These are phyloP conservation scores for Eilema sororculum DNA, from an alignment of 2,888 invertebrate species.

Conservation along the genomic window DNA sequence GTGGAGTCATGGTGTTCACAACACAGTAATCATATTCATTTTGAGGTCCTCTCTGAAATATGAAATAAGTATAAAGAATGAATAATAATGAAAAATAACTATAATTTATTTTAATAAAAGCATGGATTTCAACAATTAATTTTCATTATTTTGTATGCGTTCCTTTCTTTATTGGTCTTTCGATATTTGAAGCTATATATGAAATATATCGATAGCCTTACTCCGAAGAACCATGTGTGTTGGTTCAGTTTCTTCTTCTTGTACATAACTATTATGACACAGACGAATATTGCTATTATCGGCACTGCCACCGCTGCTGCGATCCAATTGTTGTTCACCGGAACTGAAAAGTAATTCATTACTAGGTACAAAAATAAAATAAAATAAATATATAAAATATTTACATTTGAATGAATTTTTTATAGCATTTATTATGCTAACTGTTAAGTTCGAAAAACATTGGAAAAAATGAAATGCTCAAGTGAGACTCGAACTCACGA, in stretches of 20 bases:
- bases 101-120: background rate
- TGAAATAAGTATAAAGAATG: background rate
- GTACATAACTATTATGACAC: background rate
- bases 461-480: too few relatives aligned
- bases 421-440: too few relatives aligned
- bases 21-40: constrained; percentile 3
- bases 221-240: too few relatives aligned
- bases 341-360: background rate
- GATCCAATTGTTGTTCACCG: background rate
- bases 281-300: background rate
- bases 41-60: constrained; percentile 11
- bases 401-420: too few relatives aligned
- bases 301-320: background rate
- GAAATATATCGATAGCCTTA: background rate
- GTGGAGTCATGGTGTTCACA: background rate
- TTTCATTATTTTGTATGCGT: too few relatives aligned
- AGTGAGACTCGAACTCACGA: too few relatives aligned
- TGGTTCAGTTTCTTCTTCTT: constrained; percentile 8
- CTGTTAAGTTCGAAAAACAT: too few relatives aligned
- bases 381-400: too few relatives aligned
- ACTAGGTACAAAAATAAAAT: too few relatives aligned
- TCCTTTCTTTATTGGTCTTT: too few relatives aligned
- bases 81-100: too few relatives aligned
- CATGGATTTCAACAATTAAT: background rate
- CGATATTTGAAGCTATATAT: background rate